Conservation (phyloP, 2,888 invertebrate species). For the Aphodius granarius region DNA sequence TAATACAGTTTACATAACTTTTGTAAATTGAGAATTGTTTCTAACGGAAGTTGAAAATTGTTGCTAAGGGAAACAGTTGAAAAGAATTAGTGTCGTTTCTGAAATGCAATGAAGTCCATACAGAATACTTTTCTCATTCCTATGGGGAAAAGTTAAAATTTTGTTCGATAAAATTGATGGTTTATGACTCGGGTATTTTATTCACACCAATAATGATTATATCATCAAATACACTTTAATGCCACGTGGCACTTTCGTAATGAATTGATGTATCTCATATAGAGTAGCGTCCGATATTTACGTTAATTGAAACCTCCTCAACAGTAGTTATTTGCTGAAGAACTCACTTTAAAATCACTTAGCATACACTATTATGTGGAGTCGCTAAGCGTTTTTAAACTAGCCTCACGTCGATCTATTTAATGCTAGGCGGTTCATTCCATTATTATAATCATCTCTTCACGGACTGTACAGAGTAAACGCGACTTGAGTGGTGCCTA, state of each 20-base stretch:
- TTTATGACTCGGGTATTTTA: too few relatives aligned
- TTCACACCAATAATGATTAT: background rate
- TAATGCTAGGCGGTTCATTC: conserved; percentile 25
- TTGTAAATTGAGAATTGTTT: too few relatives aligned
- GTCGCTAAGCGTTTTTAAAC: conserved; percentile 33
- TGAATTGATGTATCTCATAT: background rate
- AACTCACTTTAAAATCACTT: conserved; percentile 10
- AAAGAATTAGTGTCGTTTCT: too few relatives aligned
- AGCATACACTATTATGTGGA: background rate
- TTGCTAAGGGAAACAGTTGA: too few relatives aligned
- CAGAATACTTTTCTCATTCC: too few relatives aligned
- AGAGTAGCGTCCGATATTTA: background rate
- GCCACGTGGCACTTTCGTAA: background rate
- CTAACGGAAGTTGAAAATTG: too few relatives aligned
- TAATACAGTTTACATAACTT: too few relatives aligned
- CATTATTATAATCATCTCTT: conserved; percentile 35
- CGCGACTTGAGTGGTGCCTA: background rate
- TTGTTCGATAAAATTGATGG: too few relatives aligned
- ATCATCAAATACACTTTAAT: background rate
- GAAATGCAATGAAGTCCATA: too few relatives aligned
- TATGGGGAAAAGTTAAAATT: too few relatives aligned
- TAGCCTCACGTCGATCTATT: conserved; percentile 32
- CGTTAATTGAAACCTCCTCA: background rate
- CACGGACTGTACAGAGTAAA: conserved; percentile 5
- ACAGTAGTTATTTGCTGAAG: background rate